These are phyloP conservation scores for Electrophaes corylata DNA, from an alignment of 2,888 invertebrate genomes.

Conservation along the genomic window DNA sequence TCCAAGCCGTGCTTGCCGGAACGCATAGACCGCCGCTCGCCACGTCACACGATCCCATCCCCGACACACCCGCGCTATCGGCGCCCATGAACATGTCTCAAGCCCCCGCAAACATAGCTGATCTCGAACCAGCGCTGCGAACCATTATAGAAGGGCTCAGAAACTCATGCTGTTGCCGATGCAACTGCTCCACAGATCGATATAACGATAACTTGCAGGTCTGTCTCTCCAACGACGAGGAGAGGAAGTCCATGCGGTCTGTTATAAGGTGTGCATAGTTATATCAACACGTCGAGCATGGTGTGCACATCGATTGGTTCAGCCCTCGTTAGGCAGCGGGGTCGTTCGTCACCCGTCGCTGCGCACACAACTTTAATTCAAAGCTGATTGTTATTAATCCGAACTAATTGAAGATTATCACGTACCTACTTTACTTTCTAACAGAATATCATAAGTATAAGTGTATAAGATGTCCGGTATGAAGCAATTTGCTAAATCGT, in stretches of 20 bases:
- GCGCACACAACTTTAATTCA: slow-evolving; percentile 48
- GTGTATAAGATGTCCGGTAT: slow-evolving; percentile 5
- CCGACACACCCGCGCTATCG: slow-evolving; percentile 50
- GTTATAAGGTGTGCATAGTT: slow-evolving; percentile 86
- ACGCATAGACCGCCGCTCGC: slow-evolving; percentile 71
- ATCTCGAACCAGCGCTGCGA: slow-evolving; percentile 74
- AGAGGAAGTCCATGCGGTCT: slow-evolving; percentile 85
- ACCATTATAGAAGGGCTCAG: slow-evolving; percentile 71
- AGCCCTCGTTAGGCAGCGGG: slow-evolving; percentile 42
- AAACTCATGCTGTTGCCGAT: slow-evolving; percentile 75
- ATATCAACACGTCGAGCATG: slow-evolving; percentile 1
- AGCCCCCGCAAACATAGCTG: slow-evolving; percentile 62
- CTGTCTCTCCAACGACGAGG: slow-evolving; percentile 79
- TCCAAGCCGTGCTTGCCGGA: slow-evolving; percentile 77
- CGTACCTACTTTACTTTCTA: slow-evolving; percentile 5
- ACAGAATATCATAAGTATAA: slow-evolving; percentile 12
- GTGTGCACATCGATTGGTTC: slow-evolving; percentile 56
- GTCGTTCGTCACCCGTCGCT: slow-evolving; percentile 42
- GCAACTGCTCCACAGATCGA: slow-evolving; percentile 68
- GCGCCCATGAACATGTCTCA: slow-evolving; percentile 47
- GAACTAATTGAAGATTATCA: slow-evolving; percentile 47
- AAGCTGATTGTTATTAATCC: slow-evolving; percentile 43
- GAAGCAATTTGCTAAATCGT: slow-evolving; percentile 44
- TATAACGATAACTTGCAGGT: slow-evolving; percentile 81
- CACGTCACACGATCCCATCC: slow-evolving; percentile 64